A percentile compares a stretch with the other conserved stretches of the same genome.
Evolutionary conservation across 2,888 invertebrate species (phyloP).

Genomic region (Tubulanus polymorphus): DNA sequence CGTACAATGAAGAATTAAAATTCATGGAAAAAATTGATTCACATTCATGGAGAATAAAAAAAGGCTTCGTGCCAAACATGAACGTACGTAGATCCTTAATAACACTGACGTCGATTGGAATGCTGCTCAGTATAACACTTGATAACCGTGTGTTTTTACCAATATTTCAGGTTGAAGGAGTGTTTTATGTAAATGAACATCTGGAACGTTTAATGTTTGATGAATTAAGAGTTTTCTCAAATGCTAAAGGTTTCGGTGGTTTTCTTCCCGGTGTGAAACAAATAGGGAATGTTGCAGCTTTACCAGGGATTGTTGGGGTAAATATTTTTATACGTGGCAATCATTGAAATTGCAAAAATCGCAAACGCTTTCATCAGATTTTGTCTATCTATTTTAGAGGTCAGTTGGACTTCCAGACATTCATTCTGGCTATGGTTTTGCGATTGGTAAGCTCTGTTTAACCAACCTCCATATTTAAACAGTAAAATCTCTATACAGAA

Average conservation of each 20-base stretch:
- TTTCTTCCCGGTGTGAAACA: constrained; percentile 98
- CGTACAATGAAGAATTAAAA: constrained; percentile 86
- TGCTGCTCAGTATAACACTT: too few species aligned
- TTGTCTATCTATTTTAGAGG: constrained; percentile 46
- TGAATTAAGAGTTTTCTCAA: constrained; percentile 84
- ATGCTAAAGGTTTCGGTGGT: constrained; percentile 83
- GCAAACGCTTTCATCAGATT: too few species aligned
- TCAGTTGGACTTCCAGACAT: constrained; percentile 95
- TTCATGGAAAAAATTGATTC: constrained; percentile 85
- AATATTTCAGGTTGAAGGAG: constrained; percentile 77
- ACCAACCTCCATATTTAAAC: too few species aligned
- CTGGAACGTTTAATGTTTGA: constrained; percentile 96
- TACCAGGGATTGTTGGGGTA: constrained; percentile 90
- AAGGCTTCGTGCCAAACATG: constrained; percentile 99
- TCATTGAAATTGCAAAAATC: too few species aligned
- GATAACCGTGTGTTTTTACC: too few species aligned
- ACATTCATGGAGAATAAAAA: constrained; percentile 89
- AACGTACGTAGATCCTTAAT: constrained; percentile 60
- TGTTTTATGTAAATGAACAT: constrained; percentile 90
- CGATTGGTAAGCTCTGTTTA: constrained; percentile 83
- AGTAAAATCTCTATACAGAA: too few species aligned
- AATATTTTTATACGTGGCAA: too few species aligned
- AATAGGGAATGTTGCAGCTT: constrained; percentile 96
- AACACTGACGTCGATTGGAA: not conserved
- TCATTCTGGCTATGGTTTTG: constrained; percentile 99